Base-by-base conservation (phyloP, 53 echinoderm and acorn worm genomes). In the Astropecten irregularis region DNA sequence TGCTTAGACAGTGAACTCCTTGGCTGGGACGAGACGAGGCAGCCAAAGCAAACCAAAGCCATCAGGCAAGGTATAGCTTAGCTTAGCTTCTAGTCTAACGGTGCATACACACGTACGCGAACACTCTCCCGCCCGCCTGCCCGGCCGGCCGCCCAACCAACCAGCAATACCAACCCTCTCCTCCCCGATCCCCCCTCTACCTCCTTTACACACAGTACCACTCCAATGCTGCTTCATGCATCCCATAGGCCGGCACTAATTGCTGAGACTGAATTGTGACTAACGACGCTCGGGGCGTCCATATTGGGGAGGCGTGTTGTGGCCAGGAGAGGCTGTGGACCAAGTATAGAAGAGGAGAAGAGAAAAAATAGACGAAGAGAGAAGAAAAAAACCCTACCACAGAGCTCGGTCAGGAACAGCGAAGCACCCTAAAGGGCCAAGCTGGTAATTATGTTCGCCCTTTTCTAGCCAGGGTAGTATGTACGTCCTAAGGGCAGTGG, bases 391-490 rank as follows among this genome's bases (percentile, higher is more conserved):
- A 25, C 49, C 55, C 40, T 31, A 16, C n/a, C n/a, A n/a, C 9
- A 34, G 74, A 18, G 19, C 64, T 36, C 3, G 74, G 11, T 56
- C 31, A 33, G 55, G 40, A 76, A 76, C 59, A 77, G 40, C n/a
- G n/a, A n/a, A n/a, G n/a, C 11, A 23, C 60, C 77, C 77, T 61
- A 3, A 60, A 61, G 77, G 77, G 30, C 42, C 47, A 77, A 60
- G 60, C 59, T 77, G 77, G 77, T 77, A 77, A 77, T 77, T 77
- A 77, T 77, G 77, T 18, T 44, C 77, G 77, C 77, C 66, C 77
- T 77, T 77, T 61, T 61, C 61, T 47, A 77, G 77, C 77, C 77
- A 60, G 39, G 77, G 60, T 46, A 61, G 77, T 77, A 28, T 61
- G 77, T 77, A 77, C 77, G 61, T 29, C 77, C 77, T 27, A 77